A percentile compares a stretch with the other conserved stretches of the same genome.
These are phyloP conservation scores for Oscheius myriophilus DNA, from an alignment of 2,888 invertebrate species.

Conservation along the genomic window DNA sequence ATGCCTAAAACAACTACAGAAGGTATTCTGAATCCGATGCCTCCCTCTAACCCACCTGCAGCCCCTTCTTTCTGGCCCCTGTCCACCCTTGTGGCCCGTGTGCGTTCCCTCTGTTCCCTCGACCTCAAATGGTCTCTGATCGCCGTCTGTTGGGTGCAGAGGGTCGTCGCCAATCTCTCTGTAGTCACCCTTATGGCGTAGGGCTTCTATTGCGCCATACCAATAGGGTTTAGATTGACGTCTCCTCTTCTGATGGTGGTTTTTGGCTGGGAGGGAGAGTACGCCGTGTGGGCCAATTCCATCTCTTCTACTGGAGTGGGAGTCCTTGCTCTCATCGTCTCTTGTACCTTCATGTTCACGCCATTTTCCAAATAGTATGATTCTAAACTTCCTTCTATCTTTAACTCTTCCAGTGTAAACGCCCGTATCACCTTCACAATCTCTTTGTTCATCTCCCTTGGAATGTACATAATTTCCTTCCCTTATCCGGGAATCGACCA, in stretches of 20 bases:
- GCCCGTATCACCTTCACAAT: slow-evolving; percentile 37
- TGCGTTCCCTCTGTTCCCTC: too few relatives aligned
- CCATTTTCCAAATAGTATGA: slow-evolving; percentile 2
- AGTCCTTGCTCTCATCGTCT: slow-evolving; percentile 27
- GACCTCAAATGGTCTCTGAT: slow-evolving; percentile 4
- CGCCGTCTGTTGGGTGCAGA: slow-evolving; percentile 43
- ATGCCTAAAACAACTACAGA: slow-evolving; percentile 33
- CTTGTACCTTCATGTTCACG: slow-evolving; percentile 12
- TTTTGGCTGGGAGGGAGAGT: slow-evolving; percentile 40
- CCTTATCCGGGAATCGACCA: slow-evolving; percentile 34
- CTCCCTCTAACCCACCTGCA: too few relatives aligned
- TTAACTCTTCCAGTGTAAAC: slow-evolving; percentile 35
- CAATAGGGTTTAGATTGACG: slow-evolving; percentile 8
- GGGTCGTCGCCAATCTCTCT: slow-evolving; percentile 34
- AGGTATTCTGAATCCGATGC: too few relatives aligned
- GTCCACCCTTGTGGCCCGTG: too few relatives aligned
- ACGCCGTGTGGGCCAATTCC: slow-evolving; percentile 36
- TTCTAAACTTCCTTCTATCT: too few relatives aligned
- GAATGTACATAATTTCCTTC: slow-evolving; percentile 42
- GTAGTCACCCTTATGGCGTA: slow-evolving; percentile 40
- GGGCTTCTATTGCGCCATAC: not conserved
- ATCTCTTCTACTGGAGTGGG: slow-evolving; percentile 38
- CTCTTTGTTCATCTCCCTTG: slow-evolving; percentile 36
- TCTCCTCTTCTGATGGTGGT: slow-evolving; percentile 41
- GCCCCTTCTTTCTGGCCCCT: too few relatives aligned